phyloP scores from a whole-genome alignment of 2,113 vertebrate species.

The Nothoprocta pentlandii region DNA sequence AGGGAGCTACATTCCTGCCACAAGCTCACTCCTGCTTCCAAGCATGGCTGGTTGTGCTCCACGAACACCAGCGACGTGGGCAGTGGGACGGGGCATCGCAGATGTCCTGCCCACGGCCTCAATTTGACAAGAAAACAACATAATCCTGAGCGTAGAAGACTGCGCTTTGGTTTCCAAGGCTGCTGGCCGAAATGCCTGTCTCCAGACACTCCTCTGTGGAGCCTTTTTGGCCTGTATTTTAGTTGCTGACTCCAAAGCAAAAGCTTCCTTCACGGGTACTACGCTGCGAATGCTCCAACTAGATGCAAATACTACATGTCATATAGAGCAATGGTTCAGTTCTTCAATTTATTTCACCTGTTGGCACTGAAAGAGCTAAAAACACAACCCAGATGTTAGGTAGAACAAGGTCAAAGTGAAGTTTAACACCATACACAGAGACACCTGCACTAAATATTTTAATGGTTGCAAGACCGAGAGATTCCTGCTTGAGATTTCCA shows the following conservation, averaged over 20 bases:
- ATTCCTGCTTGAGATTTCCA: background rate
- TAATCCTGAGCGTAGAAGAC: background rate
- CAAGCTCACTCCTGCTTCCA: background rate
- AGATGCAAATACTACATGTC: accelerated
- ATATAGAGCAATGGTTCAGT: accelerated
- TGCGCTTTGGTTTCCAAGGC: accelerated
- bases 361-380: background rate
- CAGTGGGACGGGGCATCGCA: background rate
- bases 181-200: accelerated
- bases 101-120: background rate
- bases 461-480: background rate
- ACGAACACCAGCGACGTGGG: too few species aligned
- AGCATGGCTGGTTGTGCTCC: background rate
- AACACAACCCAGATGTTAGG: constrained; percentile 49
- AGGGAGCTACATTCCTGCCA: background rate
- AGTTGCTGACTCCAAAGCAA: background rate
- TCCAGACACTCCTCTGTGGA: background rate
- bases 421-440: background rate
- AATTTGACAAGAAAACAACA: background rate
- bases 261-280: accelerated
- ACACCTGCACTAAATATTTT: constrained; percentile 42
- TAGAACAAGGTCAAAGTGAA: background rate
- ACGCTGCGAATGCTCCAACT: accelerated
- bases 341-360: background rate
- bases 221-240: background rate